These are phyloP conservation scores for Latrodectus hesperus DNA, from an alignment of 2,888 invertebrate genomes.

Conservation along the genomic window DNA sequence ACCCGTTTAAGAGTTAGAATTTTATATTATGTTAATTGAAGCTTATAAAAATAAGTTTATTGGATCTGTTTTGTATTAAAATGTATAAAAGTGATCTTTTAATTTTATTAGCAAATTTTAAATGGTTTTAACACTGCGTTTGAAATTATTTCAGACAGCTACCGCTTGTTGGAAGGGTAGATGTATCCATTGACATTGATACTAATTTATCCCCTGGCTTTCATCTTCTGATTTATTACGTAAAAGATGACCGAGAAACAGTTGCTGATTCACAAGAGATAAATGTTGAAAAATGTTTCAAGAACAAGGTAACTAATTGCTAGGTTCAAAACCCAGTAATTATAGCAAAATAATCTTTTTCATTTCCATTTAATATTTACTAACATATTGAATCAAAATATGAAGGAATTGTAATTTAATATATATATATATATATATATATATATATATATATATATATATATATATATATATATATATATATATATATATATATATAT, in stretches of 20 bases:
- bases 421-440: not conserved
- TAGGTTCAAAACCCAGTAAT: too few species aligned
- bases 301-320: slow-evolving; percentile 77
- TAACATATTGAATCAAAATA: not conserved
- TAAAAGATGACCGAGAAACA: slow-evolving; percentile 78
- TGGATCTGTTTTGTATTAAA: not conserved
- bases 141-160: slow-evolving; percentile 36
- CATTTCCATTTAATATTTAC: not conserved
- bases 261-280: slow-evolving; percentile 79
- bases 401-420: not conserved
- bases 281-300: slow-evolving; percentile 79
- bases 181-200: slow-evolving; percentile 30
- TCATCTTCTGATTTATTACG: slow-evolving; percentile 78
- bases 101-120: not conserved
- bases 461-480: too few species aligned
- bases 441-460: too few species aligned
- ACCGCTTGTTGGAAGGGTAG: slow-evolving; percentile 42
- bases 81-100: not conserved
- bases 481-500: too few species aligned
- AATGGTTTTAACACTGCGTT: not conserved
- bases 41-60: not conserved
- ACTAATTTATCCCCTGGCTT: slow-evolving; percentile 72
- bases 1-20: not conserved
- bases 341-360: not conserved
- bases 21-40: not conserved